Percentiles rank a stretch among this genome's conserved stretches.
These are phyloP conservation scores for Diadophis punctatus DNA, from an alignment of 2,113 vertebrate genomes.

Conservation along the genomic window DNA sequence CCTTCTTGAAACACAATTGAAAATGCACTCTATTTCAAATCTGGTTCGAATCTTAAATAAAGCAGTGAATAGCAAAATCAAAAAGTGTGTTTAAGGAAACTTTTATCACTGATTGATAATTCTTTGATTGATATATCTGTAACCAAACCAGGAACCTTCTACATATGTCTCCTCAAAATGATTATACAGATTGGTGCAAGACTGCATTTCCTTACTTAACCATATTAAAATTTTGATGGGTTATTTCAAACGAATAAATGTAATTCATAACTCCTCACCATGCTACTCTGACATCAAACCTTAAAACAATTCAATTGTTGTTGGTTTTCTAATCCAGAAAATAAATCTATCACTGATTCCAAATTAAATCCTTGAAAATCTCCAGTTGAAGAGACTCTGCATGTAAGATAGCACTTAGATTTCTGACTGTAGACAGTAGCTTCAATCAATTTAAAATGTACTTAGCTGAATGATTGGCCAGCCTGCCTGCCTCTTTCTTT, in stretches of 20 bases:
- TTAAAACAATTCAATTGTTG: background rate
- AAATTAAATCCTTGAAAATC: background rate
- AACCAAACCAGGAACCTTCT: background rate
- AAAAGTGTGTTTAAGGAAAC: background rate
- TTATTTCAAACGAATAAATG: background rate
- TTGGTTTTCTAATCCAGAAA: background rate
- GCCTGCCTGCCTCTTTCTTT: too few relatives aligned
- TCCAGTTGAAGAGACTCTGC: background rate
- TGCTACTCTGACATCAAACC: background rate
- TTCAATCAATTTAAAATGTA: background rate
- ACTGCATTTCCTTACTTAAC: background rate
- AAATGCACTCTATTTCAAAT: constrained; percentile 14
- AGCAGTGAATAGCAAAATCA: background rate
- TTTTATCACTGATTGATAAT: background rate
- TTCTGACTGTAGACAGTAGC: background rate
- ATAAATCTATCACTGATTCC: background rate
- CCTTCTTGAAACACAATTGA: background rate
- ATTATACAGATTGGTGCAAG: background rate
- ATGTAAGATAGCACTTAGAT: background rate
- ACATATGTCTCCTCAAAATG: background rate
- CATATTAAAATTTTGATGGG: background rate
- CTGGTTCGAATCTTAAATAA: constrained; percentile 10
- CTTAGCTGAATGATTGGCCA: too few relatives aligned
- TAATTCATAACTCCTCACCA: background rate
- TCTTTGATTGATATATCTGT: background rate